These are phyloP conservation scores for Capromys pilorides DNA, from an alignment of 2,797 vertebrate species.

Conservation along the genomic window DNA sequence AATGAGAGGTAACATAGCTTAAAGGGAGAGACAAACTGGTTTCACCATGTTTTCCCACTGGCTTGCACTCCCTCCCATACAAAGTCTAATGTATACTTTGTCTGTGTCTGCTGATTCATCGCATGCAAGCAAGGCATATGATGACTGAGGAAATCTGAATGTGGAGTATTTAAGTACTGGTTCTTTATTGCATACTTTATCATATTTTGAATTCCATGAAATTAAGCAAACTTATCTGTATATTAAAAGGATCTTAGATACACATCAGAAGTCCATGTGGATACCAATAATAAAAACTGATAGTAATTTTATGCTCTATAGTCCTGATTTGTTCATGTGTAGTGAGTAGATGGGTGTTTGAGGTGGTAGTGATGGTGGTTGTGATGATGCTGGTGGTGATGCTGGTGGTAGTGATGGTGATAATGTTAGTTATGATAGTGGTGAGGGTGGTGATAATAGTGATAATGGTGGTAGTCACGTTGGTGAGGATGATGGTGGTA, in stretches of 20 bases:
- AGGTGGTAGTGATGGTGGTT: not conserved
- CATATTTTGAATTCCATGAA: not conserved
- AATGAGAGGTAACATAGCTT: not conserved
- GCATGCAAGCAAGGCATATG: not conserved
- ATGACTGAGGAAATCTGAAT: not conserved
- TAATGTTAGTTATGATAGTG: not conserved
- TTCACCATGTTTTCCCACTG: not conserved
- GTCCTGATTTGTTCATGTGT: not conserved
- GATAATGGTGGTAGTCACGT: not conserved
- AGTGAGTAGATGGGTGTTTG: too few relatives aligned
- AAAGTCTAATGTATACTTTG: not conserved
- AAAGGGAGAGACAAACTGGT: not conserved
- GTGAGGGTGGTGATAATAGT: not conserved
- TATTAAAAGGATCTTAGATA: not conserved
- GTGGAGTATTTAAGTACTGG: too few relatives aligned
- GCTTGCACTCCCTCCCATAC: not conserved
- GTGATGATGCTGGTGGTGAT: not conserved
- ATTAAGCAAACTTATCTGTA: not conserved
- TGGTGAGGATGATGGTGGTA: not conserved
- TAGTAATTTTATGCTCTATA: not conserved
- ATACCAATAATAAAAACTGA: not conserved
- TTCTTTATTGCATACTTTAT: not conserved
- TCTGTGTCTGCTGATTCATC: not conserved
- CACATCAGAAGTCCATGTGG: not conserved
- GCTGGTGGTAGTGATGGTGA: not conserved